Conservation (phyloP, 2,113 vertebrate genomes). For the Syngnathoides biaculeatus region DNA sequence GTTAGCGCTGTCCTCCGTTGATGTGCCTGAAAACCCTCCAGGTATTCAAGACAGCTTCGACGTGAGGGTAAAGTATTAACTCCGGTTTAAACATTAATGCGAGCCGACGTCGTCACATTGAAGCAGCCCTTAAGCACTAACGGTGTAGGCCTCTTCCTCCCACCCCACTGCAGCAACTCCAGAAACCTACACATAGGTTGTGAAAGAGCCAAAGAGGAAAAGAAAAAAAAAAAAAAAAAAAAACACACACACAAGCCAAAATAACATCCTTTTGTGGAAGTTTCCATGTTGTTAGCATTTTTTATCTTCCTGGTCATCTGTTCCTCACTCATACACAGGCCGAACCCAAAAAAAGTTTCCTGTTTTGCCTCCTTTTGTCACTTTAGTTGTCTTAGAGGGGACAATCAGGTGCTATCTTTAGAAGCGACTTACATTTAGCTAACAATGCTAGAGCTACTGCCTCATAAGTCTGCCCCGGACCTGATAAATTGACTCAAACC, state of each 20-base stretch:
- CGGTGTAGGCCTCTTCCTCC: slow-evolving; percentile 8
- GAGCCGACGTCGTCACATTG: slow-evolving; percentile 31
- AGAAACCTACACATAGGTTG: slow-evolving; percentile 32
- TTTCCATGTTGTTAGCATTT: slow-evolving; percentile 91
- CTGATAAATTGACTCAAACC: background rate
- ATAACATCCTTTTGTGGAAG: slow-evolving; percentile 86
- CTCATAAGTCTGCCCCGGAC: background rate
- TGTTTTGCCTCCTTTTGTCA: slow-evolving; percentile 96
- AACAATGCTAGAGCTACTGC: slow-evolving; percentile 6
- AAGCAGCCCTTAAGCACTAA: slow-evolving; percentile 21
- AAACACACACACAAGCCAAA: slow-evolving; percentile 70
- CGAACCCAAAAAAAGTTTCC: slow-evolving; percentile 77
- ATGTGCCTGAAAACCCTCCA: background rate
- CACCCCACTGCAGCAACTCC: slow-evolving; percentile 36
- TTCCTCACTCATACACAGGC: slow-evolving; percentile 74
- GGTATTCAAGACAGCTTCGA: slow-evolving; percentile 1
- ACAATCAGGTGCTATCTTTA: slow-evolving; percentile 84
- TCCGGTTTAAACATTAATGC: slow-evolving; percentile 75
- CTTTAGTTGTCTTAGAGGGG: slow-evolving; percentile 74
- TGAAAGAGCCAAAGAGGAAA: slow-evolving; percentile 58
- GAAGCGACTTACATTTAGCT: slow-evolving; percentile 50
- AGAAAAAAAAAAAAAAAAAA: slow-evolving; percentile 45
- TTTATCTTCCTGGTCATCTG: slow-evolving; percentile 96
- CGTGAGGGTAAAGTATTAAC: slow-evolving; percentile 72
- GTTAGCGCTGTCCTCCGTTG: background rate